Base-by-base conservation (phyloP, 1,140 invertebrate genomes). In the Philopotamus ludificatus region DNA sequence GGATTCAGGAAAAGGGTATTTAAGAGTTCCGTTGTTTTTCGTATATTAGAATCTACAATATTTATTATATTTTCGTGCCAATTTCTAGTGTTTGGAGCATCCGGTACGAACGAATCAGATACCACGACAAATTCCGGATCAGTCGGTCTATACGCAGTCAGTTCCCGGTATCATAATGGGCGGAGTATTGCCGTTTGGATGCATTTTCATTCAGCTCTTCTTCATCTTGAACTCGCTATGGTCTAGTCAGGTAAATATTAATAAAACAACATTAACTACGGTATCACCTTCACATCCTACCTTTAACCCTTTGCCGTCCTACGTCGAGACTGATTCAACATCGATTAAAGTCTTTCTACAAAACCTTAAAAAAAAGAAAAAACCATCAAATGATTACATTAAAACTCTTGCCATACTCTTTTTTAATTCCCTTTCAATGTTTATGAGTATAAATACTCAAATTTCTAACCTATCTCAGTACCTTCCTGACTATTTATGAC, bases 151-250 rank as follows among this genome's bases (percentile, higher is more conserved):
- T 80, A 99, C 97, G 0, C 93, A 95, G 79, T 90, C 95, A 0
- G 78, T 97, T 63, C 91, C 91, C 20, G 91, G 90, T 20, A 94
- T 99, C 64, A 82, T 98, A 23, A 99, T 99, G 96, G 97, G 97
- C 26, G 97, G 97, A 39, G 95, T 99, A 47, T 79, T 99, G 67
- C 97, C 97, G 3, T 99, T 99, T 79, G 97, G 97, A 41, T 99
- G 97, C 77, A 99, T 99, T 76, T 99, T 99, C 76, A 99, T 99
- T 71, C 97, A 99, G 76, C 85, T 99, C 12, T 99, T 99, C 84
- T 99, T 99, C 76, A 99, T 99, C 67, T 84, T 99, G 12, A 99
- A 98, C 81, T 98, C 95, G 23, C 89, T 99, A 49, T 99, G 97
- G 97, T 95, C 94, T 34, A 94, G 91, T 74, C 92, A 96, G 79